phyloP scores from a whole-genome alignment of 2,797 vertebrate genomes.

The Remorina albescens region DNA sequence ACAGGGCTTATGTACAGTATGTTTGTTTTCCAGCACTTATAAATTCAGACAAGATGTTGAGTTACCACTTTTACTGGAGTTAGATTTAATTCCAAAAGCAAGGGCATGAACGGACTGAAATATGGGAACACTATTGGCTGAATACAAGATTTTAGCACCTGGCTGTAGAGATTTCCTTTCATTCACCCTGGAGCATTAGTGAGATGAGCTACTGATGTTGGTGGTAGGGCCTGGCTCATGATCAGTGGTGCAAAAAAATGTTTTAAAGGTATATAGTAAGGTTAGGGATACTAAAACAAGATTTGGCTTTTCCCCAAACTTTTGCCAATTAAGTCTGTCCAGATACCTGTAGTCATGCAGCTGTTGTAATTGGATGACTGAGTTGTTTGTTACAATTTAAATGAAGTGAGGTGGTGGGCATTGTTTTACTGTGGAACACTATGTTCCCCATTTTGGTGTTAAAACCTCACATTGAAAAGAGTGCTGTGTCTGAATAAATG shows the following conservation, averaged over 20 bases:
- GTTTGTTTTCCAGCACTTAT: background rate
- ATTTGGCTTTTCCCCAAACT: background rate
- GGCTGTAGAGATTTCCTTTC: too few species aligned
- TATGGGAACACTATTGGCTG: background rate
- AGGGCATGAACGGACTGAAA: too few species aligned
- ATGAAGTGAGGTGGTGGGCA: background rate
- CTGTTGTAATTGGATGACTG: background rate
- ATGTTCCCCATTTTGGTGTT: slow-evolving; percentile 23
- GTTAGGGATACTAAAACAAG: background rate
- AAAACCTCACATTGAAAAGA: slow-evolving; percentile 1
- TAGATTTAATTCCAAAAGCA: background rate
- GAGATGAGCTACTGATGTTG: background rate
- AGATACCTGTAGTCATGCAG: background rate
- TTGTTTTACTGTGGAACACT: background rate
- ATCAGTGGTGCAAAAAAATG: background rate
- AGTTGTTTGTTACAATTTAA: background rate
- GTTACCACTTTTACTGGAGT: slow-evolving; percentile 1
- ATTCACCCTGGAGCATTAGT: background rate
- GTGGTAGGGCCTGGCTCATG: background rate
- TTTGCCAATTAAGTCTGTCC: too few species aligned
- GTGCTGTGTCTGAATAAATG: slow-evolving; percentile 18
- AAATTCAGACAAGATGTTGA: slow-evolving; percentile 2
- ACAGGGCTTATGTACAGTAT: slow-evolving; percentile 1
- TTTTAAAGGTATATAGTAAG: background rate
- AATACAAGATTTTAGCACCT: background rate